A percentile compares a stretch with the other conserved stretches of the same genome.
Conservation (phyloP, 2,113 vertebrate genomes). For the Ursus arctos region DNA sequence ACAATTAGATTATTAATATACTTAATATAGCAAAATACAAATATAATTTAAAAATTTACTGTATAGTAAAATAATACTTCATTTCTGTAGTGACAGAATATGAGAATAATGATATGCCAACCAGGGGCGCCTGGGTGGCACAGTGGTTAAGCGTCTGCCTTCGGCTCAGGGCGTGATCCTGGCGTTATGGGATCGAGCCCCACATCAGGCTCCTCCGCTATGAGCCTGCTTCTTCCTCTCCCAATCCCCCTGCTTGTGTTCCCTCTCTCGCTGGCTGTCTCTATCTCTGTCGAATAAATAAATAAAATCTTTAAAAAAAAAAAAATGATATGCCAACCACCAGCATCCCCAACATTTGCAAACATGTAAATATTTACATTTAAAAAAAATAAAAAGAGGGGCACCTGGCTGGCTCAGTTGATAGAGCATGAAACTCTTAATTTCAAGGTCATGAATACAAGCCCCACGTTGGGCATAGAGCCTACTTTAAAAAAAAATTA, state of each 20-base stretch:
- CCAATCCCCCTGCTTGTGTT: too few species aligned
- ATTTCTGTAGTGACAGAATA: background rate
- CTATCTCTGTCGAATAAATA: too few species aligned
- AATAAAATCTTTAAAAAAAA: too few species aligned
- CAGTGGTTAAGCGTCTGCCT: too few species aligned
- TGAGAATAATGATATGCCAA: slow-evolving; percentile 3
- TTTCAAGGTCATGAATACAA: background rate
- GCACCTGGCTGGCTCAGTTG: background rate
- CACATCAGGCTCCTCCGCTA: too few species aligned
- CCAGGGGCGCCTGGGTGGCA: background rate
- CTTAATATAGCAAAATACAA: background rate
- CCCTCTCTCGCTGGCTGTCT: too few species aligned
- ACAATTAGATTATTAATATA: too few species aligned
- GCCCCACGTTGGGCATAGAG: background rate
- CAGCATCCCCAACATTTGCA: background rate
- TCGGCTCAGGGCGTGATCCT: too few species aligned
- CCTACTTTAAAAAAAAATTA: background rate
- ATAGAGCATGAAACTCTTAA: background rate
- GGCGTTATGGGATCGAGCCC: too few species aligned
- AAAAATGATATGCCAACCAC: background rate
- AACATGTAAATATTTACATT: slow-evolving; percentile 1
- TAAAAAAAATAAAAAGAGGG: background rate
- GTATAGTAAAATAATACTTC: background rate
- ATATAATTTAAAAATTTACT: background rate
- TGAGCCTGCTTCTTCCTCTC: too few species aligned